phyloP scores from a whole-genome alignment of 2,888 invertebrate genomes.

The Fragum fragum region DNA sequence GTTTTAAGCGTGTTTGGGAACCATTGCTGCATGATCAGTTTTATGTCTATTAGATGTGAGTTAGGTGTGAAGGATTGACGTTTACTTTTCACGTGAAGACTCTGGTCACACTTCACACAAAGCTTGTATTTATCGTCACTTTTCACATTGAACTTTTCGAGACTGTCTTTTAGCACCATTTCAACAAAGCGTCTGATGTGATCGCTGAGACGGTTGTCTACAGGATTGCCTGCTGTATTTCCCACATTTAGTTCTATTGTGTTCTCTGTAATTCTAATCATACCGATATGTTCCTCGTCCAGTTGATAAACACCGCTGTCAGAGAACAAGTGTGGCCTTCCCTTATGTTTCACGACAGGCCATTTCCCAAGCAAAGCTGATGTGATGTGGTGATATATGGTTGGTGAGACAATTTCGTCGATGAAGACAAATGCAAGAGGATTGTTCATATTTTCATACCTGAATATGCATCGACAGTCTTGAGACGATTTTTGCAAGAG shows the following conservation, averaged over 20 bases:
- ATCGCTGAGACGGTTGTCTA: constrained; percentile 8
- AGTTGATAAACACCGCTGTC: constrained; percentile 25
- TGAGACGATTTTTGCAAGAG: constrained; percentile 10
- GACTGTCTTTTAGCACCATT: constrained; percentile 20
- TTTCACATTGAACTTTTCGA: constrained; percentile 4
- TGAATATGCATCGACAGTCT: neutral
- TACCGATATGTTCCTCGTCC: constrained; percentile 35
- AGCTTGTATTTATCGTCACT: constrained; percentile 18
- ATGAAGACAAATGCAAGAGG: constrained; percentile 24
- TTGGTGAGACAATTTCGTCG: constrained; percentile 18
- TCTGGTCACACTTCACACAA: constrained; percentile 3
- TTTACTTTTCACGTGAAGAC: neutral
- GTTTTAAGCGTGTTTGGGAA: constrained; percentile 12
- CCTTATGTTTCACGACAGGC: constrained; percentile 25
- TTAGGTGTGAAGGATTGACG: neutral
- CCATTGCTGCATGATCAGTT: constrained; percentile 13
- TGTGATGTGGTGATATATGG: constrained; percentile 33
- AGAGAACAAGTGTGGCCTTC: constrained; percentile 15
- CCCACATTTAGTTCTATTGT: constrained; percentile 21
- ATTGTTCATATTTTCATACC: constrained; percentile 9
- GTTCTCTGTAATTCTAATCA: constrained; percentile 23
- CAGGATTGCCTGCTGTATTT: neutral
- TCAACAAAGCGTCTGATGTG: constrained; percentile 13
- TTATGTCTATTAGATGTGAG: constrained; percentile 10
- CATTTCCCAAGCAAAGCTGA: constrained; percentile 39